Percentiles rank a stretch among this genome's conserved stretches.
Conservation (phyloP, 2,113 vertebrate species). For the Stigmatopora nigra region DNA sequence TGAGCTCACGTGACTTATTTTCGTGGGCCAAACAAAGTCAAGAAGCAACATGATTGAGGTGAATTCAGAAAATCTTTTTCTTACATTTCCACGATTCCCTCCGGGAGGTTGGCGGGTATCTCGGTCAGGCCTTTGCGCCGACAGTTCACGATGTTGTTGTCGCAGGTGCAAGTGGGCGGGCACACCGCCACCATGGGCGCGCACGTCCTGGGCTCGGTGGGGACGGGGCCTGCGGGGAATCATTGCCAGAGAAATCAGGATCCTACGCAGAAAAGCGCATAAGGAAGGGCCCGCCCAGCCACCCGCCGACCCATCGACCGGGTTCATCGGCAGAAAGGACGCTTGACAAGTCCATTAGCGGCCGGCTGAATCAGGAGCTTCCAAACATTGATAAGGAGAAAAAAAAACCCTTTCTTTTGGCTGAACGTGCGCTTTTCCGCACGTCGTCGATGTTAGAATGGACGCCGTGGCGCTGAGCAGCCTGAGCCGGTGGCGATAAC, state of each 20-base stretch:
- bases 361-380: slow-evolving; percentile 53
- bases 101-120: slow-evolving; percentile 90
- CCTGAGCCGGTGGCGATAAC: slow-evolving; percentile 33
- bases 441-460: slow-evolving; percentile 21
- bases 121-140: slow-evolving; percentile 85
- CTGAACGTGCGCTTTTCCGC: slow-evolving; percentile 40
- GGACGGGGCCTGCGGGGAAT: slow-evolving; percentile 69
- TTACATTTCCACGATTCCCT: slow-evolving; percentile 96
- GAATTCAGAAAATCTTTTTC: slow-evolving; percentile 34
- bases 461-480: slow-evolving; percentile 29
- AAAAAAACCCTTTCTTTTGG: slow-evolving; percentile 38
- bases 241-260: too few species aligned
- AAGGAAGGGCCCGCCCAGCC: neutral
- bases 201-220: slow-evolving; percentile 78
- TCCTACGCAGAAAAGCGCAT: neutral
- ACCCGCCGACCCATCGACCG: neutral
- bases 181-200: slow-evolving; percentile 83
- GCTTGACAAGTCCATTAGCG: slow-evolving; percentile 45
- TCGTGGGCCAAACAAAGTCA: too few species aligned
- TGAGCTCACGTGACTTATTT: too few species aligned
- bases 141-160: slow-evolving; percentile 96
- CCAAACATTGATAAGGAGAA: slow-evolving; percentile 59
- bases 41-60: neutral
- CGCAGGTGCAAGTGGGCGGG: slow-evolving; percentile 88
- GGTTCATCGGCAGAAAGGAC: slow-evolving; percentile 45